These are phyloP conservation scores for Cataglyphis hispanica DNA, from an alignment of 1,140 invertebrate species.

Conservation along the genomic window DNA sequence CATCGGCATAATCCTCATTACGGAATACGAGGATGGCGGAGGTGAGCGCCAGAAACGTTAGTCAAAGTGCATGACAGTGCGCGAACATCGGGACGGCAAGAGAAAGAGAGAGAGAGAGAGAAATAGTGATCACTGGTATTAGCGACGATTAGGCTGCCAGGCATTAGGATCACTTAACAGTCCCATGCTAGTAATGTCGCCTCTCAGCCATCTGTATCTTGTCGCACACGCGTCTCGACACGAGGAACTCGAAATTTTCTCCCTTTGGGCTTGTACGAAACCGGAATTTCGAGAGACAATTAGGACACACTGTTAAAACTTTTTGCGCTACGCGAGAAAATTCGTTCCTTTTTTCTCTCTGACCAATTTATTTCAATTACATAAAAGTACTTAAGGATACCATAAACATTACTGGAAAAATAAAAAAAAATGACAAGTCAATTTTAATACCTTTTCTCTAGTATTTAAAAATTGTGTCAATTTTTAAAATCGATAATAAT, in stretches of 20 bases:
- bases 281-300: neutral
- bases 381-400: too few relatives aligned
- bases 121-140: slow-evolving; percentile 20
- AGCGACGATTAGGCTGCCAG: slow-evolving; percentile 32
- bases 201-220: slow-evolving; percentile 45
- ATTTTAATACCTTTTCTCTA: too few relatives aligned
- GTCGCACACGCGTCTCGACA: neutral
- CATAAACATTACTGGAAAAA: neutral
- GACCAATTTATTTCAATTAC: too few relatives aligned
- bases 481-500: too few relatives aligned
- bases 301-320: neutral
- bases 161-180: slow-evolving; percentile 60
- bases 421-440: too few relatives aligned
- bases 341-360: too few relatives aligned
- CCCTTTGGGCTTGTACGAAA: neutral
- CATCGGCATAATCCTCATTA: slow-evolving; percentile 57
- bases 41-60: slow-evolving; percentile 51
- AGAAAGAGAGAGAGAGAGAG: slow-evolving; percentile 31
- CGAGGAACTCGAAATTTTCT: neutral
- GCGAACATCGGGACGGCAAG: slow-evolving; percentile 13
- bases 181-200: slow-evolving; percentile 12
- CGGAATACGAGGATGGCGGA: neutral
- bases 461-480: too few relatives aligned
- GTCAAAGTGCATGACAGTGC: slow-evolving; percentile 60
- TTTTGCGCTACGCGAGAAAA: too few relatives aligned